Evolutionary conservation across 2,113 vertebrate genomes (phyloP), one percentile per base, ranked within the genome.

Genomic region (Chauna torquata): DNA sequence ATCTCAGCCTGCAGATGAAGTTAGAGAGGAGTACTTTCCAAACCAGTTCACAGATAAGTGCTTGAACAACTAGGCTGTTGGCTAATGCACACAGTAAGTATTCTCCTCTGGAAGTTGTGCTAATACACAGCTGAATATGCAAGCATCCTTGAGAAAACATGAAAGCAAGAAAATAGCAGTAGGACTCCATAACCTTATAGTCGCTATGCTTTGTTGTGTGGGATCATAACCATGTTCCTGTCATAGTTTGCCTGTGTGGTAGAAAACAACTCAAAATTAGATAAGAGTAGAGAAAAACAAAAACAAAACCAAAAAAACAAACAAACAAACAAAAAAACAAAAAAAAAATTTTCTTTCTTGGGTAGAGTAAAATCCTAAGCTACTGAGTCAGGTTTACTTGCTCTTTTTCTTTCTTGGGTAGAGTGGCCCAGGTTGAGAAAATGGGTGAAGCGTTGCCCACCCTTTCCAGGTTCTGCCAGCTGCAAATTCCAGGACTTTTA

Each of bases 1-100:
- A 24, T 44, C 15, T 58, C 22, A 71, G 17, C 16, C 47, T 79
- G 50, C 11, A 82, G 61, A 25, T 59, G 49, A 77, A 64, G 19
- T 72, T 36, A 19, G 34, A 82, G 38, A 16, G 34, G 27, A 74
- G 20, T 9, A 30, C 15, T 44, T 92, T 86, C 38, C 40, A 81
- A 90, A 27, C 8, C 28, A 20, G 7, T 58, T 71, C 42, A 85
- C 57, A 71, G 42, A 44, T 61, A 28, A 17, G 47, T 64, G 61
- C 62, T 86, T 44, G 49, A 83, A 86, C 57, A 90, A 12, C 30
- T 14, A 30, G 17, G 19, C 38, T 80, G 18, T 32, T 90, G 70
- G 36, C 38, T 80, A 34, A 50, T 4, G 8, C 11, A 28, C 20
- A 27, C 1, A 2, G 34, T 16, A 32, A 68, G 25, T 0, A 0